Evolutionary conservation across 1,140 invertebrate genomes (phyloP).

Genomic region (Habropoda laboriosa): DNA sequence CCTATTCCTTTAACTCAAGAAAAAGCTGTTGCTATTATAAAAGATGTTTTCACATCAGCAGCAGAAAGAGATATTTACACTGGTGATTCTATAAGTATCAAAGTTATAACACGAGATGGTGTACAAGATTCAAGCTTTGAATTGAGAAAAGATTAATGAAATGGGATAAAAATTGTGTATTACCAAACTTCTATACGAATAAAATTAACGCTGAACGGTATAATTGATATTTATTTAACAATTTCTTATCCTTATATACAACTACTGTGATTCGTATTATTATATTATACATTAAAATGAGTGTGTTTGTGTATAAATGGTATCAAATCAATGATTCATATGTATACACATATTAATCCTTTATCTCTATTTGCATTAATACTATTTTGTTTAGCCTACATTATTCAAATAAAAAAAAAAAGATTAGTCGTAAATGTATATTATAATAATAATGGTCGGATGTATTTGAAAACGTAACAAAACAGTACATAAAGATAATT

Average conservation of each 20-base stretch:
- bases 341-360: conserved; percentile 36
- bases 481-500: conserved; percentile 56
- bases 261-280: conserved; percentile 17
- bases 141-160: conserved; percentile 89
- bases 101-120: conserved; percentile 95
- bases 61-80: conserved; percentile 98
- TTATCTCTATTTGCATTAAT: conserved; percentile 30
- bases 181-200: conserved; percentile 33
- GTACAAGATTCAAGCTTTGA: conserved; percentile 87
- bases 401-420: conserved; percentile 16
- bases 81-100: conserved; percentile 94
- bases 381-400: conserved; percentile 39
- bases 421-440: conserved; percentile 18
- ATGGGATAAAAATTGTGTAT: conserved; percentile 22
- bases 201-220: conserved; percentile 45
- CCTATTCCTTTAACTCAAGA: conserved; percentile 86
- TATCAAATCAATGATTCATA: conserved; percentile 26
- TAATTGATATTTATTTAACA: conserved; percentile 44
- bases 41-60: conserved; percentile 98
- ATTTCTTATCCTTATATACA: conserved; percentile 41
- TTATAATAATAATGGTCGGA: conserved; percentile 50
- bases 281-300: conserved; percentile 24
- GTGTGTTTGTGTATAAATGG: conserved; percentile 31
- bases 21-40: conserved; percentile 91
- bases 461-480: conserved; percentile 53